phyloP scores from a whole-genome alignment of 2,888 invertebrate species.

The Lasioglossum leucozonium region DNA sequence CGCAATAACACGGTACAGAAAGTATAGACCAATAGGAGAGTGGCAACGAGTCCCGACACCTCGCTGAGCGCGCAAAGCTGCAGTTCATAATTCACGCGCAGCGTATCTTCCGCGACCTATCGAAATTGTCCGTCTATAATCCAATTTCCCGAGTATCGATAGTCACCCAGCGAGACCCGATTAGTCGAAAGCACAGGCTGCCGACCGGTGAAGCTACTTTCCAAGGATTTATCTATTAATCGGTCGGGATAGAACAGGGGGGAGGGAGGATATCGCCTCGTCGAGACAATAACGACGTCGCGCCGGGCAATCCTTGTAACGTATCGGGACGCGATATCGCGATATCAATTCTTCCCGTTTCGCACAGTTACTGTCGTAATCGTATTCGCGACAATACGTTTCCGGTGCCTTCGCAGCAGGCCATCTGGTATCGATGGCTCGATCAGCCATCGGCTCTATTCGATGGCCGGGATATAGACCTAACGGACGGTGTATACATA shows the following conservation, averaged over 20 bases:
- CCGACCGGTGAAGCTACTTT: slow-evolving; percentile 14
- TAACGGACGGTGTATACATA: slow-evolving; percentile 8
- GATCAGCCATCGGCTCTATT: slow-evolving; percentile 44
- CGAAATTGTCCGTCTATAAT: not conserved
- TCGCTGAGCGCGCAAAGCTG: not conserved
- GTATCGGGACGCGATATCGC: slow-evolving; percentile 52
- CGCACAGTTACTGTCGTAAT: slow-evolving; percentile 43
- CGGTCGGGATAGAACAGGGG: not conserved
- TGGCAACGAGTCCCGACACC: not conserved
- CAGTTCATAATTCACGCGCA: not conserved
- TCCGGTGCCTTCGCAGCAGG: slow-evolving; percentile 25
- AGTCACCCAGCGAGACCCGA: slow-evolving; percentile 3
- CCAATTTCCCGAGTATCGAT: not conserved
- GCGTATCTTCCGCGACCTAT: not conserved
- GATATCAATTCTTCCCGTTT: slow-evolving; percentile 54
- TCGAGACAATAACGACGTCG: slow-evolving; percentile 39
- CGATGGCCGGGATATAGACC: slow-evolving; percentile 35
- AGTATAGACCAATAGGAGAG: not conserved
- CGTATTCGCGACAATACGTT: slow-evolving; percentile 58
- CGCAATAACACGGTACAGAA: not conserved
- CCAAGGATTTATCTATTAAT: slow-evolving; percentile 41
- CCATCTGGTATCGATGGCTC: slow-evolving; percentile 9
- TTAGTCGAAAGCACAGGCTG: not conserved
- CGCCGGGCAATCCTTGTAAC: slow-evolving; percentile 36
- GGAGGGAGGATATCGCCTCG: slow-evolving; percentile 31